Conservation (phyloP, 2,113 vertebrate genomes). For the Verasper variegatus region DNA sequence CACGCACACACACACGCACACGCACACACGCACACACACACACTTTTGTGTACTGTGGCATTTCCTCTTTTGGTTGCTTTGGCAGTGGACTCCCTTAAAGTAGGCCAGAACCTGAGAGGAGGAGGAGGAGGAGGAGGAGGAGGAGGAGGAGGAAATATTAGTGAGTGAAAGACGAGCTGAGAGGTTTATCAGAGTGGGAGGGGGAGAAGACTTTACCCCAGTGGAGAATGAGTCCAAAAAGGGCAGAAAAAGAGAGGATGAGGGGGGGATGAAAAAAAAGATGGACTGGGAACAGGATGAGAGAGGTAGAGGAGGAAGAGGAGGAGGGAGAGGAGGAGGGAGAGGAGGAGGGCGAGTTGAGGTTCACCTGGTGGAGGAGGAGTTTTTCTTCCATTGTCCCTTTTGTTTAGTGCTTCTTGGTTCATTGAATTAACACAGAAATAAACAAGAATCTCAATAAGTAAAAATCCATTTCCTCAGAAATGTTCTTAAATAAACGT, state of each 20-base stretch:
- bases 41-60: background rate
- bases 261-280: background rate
- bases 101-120: conserved; percentile 26
- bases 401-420: background rate
- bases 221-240: background rate
- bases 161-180: background rate
- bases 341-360: conserved; percentile 18
- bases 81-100: background rate
- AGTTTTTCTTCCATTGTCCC: background rate
- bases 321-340: conserved; percentile 4
- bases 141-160: background rate
- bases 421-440: background rate
- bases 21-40: background rate
- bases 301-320: conserved; percentile 12
- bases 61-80: conserved; percentile 1
- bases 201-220: background rate
- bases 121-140: background rate
- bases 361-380: background rate
- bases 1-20: too few species aligned
- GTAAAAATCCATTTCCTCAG: background rate
- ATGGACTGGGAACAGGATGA: background rate
- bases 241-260: background rate
- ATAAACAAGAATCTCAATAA: background rate
- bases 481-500: too few species aligned
- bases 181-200: background rate